Conservation (phyloP, 2,888 invertebrate genomes). For the Pimpla rufipes region DNA sequence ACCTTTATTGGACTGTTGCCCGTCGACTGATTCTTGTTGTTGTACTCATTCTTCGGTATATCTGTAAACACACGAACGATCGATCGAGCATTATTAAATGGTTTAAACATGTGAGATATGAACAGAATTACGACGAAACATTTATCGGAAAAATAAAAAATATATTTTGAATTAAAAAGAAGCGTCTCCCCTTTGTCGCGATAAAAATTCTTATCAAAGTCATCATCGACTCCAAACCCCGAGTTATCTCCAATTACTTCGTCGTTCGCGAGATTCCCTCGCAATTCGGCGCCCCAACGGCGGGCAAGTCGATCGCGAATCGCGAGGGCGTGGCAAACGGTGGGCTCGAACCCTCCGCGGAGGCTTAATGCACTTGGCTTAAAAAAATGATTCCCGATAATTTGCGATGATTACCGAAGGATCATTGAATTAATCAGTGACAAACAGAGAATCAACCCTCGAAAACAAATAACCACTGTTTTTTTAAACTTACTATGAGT, state of each 20-base stretch:
- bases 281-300: not conserved
- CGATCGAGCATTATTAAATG: slow-evolving; percentile 18
- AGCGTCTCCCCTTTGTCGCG: no score
- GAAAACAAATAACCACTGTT: not conserved
- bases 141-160: no score
- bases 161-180: no score
- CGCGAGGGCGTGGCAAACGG: not conserved
- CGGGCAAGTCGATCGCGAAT: not conserved
- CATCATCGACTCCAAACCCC: not conserved
- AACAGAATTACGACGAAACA: no score
- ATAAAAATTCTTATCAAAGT: no score
- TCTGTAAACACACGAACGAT: slow-evolving; percentile 87
- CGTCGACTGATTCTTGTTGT: slow-evolving; percentile 90
- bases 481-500: not conserved
- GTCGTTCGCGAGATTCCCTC: not conserved
- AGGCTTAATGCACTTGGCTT: not conserved
- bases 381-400: not conserved
- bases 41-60: slow-evolving; percentile 96
- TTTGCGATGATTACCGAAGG: not conserved
- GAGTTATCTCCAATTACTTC: not conserved
- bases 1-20: slow-evolving; percentile 95
- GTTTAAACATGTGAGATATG: no score
- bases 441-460: not conserved
- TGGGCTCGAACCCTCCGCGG: not conserved
- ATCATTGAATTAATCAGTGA: not conserved